A percentile compares a stretch with the other conserved stretches of the same genome.
phyloP scores from a whole-genome alignment of 2,113 vertebrate genomes.

The Stigmatopora nigra region DNA sequence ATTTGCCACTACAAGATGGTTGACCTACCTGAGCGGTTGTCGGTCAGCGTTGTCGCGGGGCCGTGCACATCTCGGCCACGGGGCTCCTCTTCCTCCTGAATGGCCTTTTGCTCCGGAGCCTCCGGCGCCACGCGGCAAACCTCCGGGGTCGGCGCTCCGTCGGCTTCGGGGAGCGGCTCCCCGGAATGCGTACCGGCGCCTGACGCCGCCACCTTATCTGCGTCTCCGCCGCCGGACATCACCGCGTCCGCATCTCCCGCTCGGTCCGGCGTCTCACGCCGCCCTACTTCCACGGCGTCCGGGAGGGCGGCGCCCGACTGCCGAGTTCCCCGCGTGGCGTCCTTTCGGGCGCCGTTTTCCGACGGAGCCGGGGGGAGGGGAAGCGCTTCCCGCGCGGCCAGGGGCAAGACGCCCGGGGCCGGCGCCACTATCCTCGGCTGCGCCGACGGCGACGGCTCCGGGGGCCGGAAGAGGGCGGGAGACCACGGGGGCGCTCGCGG shows the following conservation, averaged over 20 bases:
- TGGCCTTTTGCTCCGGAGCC: slow-evolving; percentile 20
- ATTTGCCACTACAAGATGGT: too few relatives aligned
- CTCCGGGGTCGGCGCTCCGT: too few relatives aligned
- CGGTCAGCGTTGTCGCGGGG: slow-evolving; percentile 61
- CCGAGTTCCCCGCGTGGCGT: slow-evolving; percentile 42
- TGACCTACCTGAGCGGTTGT: slow-evolving; percentile 67
- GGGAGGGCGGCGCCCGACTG: not conserved
- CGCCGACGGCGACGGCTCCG: slow-evolving; percentile 61
- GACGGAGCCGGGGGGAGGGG: slow-evolving; percentile 36
- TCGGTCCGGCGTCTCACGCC: slow-evolving; percentile 7
- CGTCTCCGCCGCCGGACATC: not conserved
- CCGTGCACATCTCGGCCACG: slow-evolving; percentile 21
- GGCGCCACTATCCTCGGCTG: slow-evolving; percentile 71
- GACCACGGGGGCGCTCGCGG: slow-evolving; percentile 14
- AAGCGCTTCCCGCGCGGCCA: slow-evolving; percentile 21
- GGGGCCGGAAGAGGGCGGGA: slow-evolving; percentile 30
- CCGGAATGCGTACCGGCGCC: not conserved
- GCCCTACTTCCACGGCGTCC: slow-evolving; percentile 41
- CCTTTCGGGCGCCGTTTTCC: slow-evolving; percentile 9
- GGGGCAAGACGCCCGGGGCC: slow-evolving; percentile 56
- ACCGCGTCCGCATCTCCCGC: slow-evolving; percentile 3
- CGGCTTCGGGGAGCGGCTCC: too few relatives aligned
- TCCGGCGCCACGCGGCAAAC: slow-evolving; percentile 3
- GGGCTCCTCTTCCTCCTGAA: slow-evolving; percentile 42
- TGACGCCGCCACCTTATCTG: not conserved